These are phyloP conservation scores for Cosmopolites sordidus DNA, from an alignment of 2,888 invertebrate species.

Conservation along the genomic window DNA sequence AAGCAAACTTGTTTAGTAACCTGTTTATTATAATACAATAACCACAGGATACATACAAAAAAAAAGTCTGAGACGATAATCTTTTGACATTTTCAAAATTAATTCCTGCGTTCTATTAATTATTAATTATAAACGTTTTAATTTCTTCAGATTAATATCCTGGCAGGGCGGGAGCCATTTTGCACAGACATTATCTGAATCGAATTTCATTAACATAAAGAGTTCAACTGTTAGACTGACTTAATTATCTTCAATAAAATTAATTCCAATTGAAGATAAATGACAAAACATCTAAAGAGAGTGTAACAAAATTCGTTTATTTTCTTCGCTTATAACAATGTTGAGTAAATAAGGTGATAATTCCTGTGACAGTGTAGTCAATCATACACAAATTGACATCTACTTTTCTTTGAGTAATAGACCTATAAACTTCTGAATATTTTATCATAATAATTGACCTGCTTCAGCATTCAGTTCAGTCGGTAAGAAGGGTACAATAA, in stretches of 20 bases:
- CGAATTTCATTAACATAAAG: neutral
- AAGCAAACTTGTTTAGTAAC: neutral
- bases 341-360: conserved; percentile 8
- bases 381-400: conserved; percentile 17
- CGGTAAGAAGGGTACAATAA: neutral
- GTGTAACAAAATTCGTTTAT: neutral
- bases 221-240: neutral
- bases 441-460: conserved; percentile 9
- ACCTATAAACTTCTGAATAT: conserved; percentile 17
- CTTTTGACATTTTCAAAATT: neutral
- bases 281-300: too few relatives aligned
- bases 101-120: neutral
- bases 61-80: neutral
- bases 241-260: neutral
- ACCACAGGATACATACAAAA: neutral
- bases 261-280: neutral
- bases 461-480: neutral
- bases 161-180: conserved; percentile 16
- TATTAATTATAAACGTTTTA: neutral
- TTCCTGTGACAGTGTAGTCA: conserved; percentile 4
- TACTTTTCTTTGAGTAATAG: conserved; percentile 15
- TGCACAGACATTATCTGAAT: conserved; percentile 11
- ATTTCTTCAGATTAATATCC: neutral
- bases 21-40: conserved; percentile 1
- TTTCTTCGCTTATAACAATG: neutral